These are phyloP conservation scores for Athrips mouffetella DNA, from an alignment of 2,888 invertebrate genomes.

Conservation along the genomic window DNA sequence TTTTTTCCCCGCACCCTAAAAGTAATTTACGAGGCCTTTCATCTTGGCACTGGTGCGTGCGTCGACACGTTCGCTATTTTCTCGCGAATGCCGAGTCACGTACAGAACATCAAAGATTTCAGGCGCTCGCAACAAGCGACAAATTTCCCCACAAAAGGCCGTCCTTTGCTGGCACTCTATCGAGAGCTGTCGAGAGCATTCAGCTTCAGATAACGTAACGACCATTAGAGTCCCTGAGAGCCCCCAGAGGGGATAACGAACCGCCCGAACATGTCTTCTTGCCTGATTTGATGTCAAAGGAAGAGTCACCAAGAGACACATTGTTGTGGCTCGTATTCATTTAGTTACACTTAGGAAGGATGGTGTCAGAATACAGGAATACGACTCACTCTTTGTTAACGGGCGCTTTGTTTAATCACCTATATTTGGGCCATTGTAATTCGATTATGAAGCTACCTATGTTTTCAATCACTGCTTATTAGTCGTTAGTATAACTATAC, in stretches of 20 bases:
- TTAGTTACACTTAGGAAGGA: slow-evolving; percentile 8
- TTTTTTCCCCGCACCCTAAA: neutral
- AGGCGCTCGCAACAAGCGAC: slow-evolving; percentile 2
- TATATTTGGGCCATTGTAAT: slow-evolving; percentile 7
- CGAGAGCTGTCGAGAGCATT: slow-evolving; percentile 15
- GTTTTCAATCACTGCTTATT: neutral
- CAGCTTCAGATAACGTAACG: slow-evolving; percentile 18
- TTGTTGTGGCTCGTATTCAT: slow-evolving; percentile 15
- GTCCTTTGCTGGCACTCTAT: slow-evolving; percentile 19
- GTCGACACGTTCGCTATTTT: slow-evolving; percentile 23
- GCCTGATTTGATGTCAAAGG: slow-evolving; percentile 19
- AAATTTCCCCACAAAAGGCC: slow-evolving; percentile 19
- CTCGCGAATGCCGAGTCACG: slow-evolving; percentile 21
- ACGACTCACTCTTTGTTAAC: neutral
- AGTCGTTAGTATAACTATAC: too few relatives aligned
- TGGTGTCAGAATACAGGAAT: slow-evolving; percentile 4
- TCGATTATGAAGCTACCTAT: slow-evolving; percentile 3
- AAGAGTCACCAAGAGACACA: slow-evolving; percentile 12
- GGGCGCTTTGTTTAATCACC: slow-evolving; percentile 11
- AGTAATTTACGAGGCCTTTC: slow-evolving; percentile 14
- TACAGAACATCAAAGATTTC: slow-evolving; percentile 22
- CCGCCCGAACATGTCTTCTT: slow-evolving; percentile 15
- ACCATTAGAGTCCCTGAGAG: slow-evolving; percentile 11
- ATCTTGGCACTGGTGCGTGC: slow-evolving; percentile 14
- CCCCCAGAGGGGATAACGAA: slow-evolving; percentile 22